A percentile compares a stretch with the other conserved stretches of the same genome.
Conservation (phyloP, 1,140 invertebrate species). For the Nebria ingens region DNA sequence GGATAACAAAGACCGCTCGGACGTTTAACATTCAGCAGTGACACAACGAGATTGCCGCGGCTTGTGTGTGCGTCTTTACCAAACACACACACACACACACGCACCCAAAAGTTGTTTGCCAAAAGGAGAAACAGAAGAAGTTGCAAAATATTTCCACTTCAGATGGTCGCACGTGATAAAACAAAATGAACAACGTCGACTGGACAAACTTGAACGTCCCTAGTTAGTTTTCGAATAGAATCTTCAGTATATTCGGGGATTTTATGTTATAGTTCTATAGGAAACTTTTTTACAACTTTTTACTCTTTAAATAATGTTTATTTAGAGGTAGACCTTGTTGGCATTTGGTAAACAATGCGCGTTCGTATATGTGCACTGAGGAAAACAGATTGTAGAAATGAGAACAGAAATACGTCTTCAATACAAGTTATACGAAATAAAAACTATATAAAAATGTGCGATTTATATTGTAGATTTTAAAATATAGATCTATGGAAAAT, state of each 20-base stretch:
- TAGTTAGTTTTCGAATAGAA: slow-evolving; percentile 23
- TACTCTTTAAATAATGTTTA: too few species aligned
- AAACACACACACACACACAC: slow-evolving; percentile 10
- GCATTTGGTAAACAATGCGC: too few species aligned
- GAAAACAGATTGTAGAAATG: too few species aligned
- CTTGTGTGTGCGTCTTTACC: background rate
- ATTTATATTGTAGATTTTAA: too few species aligned
- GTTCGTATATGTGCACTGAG: too few species aligned
- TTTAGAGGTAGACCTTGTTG: too few species aligned
- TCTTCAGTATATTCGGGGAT: slow-evolving; percentile 19
- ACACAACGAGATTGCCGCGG: background rate
- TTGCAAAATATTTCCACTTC: slow-evolving; percentile 21
- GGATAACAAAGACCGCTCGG: background rate
- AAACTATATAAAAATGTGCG: too few species aligned
- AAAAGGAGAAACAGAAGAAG: slow-evolving; percentile 15
- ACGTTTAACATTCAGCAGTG: background rate
- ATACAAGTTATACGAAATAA: too few species aligned
- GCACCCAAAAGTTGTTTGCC: slow-evolving; percentile 16
- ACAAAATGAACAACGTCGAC: slow-evolving; percentile 24
- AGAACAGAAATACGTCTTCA: too few species aligned
- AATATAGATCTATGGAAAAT: too few species aligned
- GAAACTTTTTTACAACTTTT: too few species aligned
- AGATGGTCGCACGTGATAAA: slow-evolving; percentile 27
- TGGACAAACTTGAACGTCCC: background rate
- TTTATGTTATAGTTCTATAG: too few species aligned